Evolutionary conservation across 2,888 invertebrate species (phyloP), one percentile per base, ranked within the genome.

Genomic region (Azorinus chamasolen): DNA sequence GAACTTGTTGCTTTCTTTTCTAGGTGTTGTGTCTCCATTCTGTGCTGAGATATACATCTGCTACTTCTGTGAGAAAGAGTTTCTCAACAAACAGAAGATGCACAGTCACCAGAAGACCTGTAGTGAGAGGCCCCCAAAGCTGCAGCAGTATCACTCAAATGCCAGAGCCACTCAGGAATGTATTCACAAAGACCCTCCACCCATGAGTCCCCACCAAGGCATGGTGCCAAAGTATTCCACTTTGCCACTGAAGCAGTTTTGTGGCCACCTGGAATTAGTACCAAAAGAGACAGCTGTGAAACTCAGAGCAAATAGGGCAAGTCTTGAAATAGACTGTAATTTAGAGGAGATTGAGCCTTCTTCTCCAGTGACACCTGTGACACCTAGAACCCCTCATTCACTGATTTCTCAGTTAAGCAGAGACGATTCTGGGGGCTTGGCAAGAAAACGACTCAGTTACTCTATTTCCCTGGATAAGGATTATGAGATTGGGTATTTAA

Each of bases 331-430:
- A 14, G 85, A 87, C 39, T 88, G 87, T 80, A 81, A 87, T n/a
- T 18, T 81, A 25, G 69, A 83, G 27, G 87, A 88, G 43, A 72
- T 83, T 20, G 66, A 77, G 18, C 81, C 78, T 14, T 81, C 85
- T 14, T 85, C 86, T 8, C 48, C 76, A 22, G 80, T 83, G 3
- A 81, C 87, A 0, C 89, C 89, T 18, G 77, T 84, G n/a, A 88
- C 89, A 1, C 89, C 88, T 41, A 75, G 88, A 24, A 89, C 91
- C 0, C 89, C 90, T 5, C 90, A 89, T 68, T 88, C 88, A 20
- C 85, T 91, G 37, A 89, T 91, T 25, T 90, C 91, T n/a, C 90
- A 90, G 68, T 62, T 90, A 16, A 90, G 89, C 68, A 81, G 87
- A 12, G 91, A 91, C 32, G 85, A 84, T 22, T 72, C 81, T 41